These are phyloP conservation scores for Hippoglossus hippoglossus DNA, from an alignment of 2,797 vertebrate genomes.

Conservation along the genomic window DNA sequence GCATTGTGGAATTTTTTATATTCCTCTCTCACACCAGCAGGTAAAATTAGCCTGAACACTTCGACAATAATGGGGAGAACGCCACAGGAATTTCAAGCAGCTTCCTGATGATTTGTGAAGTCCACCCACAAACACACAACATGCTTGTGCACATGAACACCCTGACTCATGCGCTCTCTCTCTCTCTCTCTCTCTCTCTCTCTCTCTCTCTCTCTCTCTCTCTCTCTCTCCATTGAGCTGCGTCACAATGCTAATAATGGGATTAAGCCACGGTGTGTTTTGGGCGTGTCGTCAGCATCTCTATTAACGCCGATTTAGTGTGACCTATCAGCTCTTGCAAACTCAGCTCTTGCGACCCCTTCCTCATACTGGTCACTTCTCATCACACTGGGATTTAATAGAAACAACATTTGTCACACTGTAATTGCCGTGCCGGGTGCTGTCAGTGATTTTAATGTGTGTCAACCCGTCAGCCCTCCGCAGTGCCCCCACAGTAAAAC, in stretches of 20 bases:
- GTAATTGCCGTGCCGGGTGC: conserved; percentile 44
- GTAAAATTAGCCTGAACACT: conserved; percentile 75
- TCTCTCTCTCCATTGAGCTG: conserved; percentile 29
- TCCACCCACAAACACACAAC: conserved; percentile 13
- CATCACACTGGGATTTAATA: conserved; percentile 80
- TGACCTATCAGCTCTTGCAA: conserved; percentile 67
- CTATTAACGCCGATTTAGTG: conserved; percentile 76
- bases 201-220: too few relatives aligned
- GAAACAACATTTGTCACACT: conserved; percentile 76
- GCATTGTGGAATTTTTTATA: conserved; percentile 52
- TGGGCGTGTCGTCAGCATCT: conserved; percentile 49
- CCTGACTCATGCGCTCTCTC: background rate
- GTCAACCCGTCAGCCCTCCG: conserved; percentile 73
- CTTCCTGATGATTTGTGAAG: conserved; percentile 58
- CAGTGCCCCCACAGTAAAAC: conserved; percentile 72
- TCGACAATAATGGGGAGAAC: conserved; percentile 66
- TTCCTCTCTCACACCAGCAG: conserved; percentile 33
- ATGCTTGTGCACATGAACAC: background rate
- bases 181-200: conserved; percentile 7
- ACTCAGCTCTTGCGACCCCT: conserved; percentile 54
- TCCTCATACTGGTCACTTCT: conserved; percentile 59
- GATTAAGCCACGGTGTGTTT: conserved; percentile 71
- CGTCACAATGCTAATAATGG: conserved; percentile 68
- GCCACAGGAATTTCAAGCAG: conserved; percentile 66
- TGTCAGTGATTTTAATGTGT: conserved; percentile 76